Evolutionary conservation across 2,113 vertebrate genomes (phyloP).

Genomic region (Cervus canadensis): DNA sequence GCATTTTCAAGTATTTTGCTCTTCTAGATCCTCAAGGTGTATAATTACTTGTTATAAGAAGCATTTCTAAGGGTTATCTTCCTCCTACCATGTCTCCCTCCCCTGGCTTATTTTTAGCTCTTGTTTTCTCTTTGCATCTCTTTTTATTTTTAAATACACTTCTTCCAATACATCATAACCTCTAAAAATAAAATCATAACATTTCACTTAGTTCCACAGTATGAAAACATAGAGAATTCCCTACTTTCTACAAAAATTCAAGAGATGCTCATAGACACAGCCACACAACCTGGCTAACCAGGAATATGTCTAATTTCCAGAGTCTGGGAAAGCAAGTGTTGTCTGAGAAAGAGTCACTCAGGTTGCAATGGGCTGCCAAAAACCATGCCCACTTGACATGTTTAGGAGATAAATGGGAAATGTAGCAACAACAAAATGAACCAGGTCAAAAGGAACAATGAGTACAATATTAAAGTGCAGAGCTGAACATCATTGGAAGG

Average conservation of each 20-base stretch:
- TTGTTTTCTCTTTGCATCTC: not conserved
- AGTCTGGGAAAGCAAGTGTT: not conserved
- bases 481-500: rapidly evolving
- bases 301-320: not conserved
- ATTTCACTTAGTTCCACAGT: not conserved
- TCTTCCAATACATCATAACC: not conserved
- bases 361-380: not conserved
- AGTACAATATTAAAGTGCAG: not conserved
- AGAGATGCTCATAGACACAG: not conserved
- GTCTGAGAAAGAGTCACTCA: not conserved
- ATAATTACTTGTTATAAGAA: not conserved
- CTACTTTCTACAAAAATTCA: not conserved
- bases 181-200: not conserved
- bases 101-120: not conserved
- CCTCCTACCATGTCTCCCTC: not conserved
- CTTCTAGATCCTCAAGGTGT: not conserved
- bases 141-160: not conserved
- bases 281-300: not conserved
- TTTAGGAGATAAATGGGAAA: not conserved
- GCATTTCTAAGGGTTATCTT: not conserved
- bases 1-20: not conserved
- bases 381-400: not conserved
- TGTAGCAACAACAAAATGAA: not conserved
- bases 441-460: rapidly evolving
- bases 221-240: not conserved